Base-by-base conservation (phyloP, 2,888 invertebrate genomes). In the Phytoseiulus persimilis region DNA sequence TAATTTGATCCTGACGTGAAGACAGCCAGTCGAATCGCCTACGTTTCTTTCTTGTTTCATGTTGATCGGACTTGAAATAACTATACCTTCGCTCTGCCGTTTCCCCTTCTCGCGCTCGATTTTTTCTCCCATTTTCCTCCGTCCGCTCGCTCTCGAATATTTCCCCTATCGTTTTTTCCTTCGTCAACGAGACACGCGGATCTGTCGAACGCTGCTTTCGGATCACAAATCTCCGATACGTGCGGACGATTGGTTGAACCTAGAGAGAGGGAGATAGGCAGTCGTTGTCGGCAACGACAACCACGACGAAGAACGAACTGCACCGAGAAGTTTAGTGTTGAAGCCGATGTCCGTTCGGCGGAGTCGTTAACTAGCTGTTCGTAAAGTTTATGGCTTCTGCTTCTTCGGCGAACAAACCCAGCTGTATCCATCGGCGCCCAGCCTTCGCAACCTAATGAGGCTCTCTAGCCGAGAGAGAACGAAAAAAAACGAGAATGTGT, bases 1-100 rank as follows among this genome's bases (percentile, higher is more conserved):
- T 87, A 87, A 87, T 87, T 87, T 33, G 87, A 87, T 32, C 32
- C 87, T 87, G 39, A 87, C 87, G 87, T 87, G 33, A 87, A 87
- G 87, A 45, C 87, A 32, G 87, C 32, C 87, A 87, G 87, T 87
- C 65, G 65, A 65, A 65, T 65, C 65, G 65, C 65, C 65, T 65
- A 65, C 65, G 65, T 65, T 65, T 65, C 65, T 28, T 65, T 65
- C 65, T 65, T 65, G 65, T 65, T 65, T 65, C 65, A 65, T 65
- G 65, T 28, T 65, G 65, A 65, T 65, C 65, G 65, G 65, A 65
- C 65, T 65, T 23, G 65, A 65, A 23, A 23, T 65, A 65, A 65
- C 65, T 28, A 28, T 65, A 65, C 65, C 65, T 65, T 28, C 65
- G 65, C 14, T 14, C 18, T 18, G 65, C 65, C 18, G 14, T 65